Conservation (phyloP, 2,113 vertebrate genomes). For the Hyperoodon ampullatus region DNA sequence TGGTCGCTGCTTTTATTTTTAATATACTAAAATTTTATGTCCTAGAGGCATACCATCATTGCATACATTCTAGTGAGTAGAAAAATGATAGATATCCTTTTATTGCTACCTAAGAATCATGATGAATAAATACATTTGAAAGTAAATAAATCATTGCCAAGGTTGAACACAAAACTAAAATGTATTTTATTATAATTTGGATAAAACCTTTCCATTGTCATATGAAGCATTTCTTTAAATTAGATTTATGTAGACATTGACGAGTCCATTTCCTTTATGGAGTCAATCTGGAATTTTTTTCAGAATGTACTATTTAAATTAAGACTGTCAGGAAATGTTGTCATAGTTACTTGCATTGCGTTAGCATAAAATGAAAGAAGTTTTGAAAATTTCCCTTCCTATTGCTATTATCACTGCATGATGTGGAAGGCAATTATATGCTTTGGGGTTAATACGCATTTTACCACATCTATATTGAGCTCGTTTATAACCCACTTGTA, state of each 20-base stretch:
- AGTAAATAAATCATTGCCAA: neutral
- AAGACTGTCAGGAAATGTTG: constrained; percentile 1
- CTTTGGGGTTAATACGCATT: neutral
- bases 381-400: neutral
- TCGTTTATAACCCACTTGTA: neutral
- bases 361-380: neutral
- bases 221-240: constrained; percentile 4
- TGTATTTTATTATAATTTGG: neutral
- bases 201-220: neutral
- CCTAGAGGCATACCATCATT: neutral
- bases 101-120: neutral
- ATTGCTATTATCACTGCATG: neutral
- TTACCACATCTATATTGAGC: neutral
- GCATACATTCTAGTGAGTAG: neutral
- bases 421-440: neutral
- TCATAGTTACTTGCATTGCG: constrained; percentile 44
- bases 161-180: neutral
- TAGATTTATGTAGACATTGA: constrained; percentile 6
- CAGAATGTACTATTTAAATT: constrained; percentile 24
- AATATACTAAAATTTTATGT: neutral
- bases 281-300: neutral
- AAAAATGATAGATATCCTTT: neutral
- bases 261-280: constrained; percentile 24
- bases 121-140: neutral
- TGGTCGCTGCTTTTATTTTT: neutral